Conservation (phyloP, 92 coral and sea anemone species). For the Phenganax subtilis region DNA sequence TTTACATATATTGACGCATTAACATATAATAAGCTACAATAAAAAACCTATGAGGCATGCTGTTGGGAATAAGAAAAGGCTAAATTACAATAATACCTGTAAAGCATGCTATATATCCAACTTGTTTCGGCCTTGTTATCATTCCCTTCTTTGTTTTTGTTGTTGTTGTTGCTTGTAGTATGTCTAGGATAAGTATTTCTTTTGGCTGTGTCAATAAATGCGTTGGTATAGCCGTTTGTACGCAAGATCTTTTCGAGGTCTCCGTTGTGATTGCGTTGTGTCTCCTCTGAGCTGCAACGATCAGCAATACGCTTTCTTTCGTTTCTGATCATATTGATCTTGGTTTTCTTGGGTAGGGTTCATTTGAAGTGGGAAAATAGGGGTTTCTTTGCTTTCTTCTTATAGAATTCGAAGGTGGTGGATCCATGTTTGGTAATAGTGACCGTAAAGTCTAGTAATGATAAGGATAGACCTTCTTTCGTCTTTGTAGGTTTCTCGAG, state of each 20-base stretch:
- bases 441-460: slow-evolving; percentile 37
- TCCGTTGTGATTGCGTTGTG: slow-evolving; percentile 8
- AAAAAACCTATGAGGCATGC: too few relatives aligned
- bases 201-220: slow-evolving; percentile 25
- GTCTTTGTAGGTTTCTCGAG: slow-evolving; percentile 30
- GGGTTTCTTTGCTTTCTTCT: slow-evolving; percentile 37
- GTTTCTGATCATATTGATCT: slow-evolving; percentile 39
- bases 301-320: slow-evolving; percentile 38
- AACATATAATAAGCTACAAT: too few relatives aligned
- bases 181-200: not conserved
- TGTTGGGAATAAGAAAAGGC: too few relatives aligned
- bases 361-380: slow-evolving; percentile 24
- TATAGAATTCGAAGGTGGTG: slow-evolving; percentile 24
- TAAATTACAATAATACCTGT: too few relatives aligned
- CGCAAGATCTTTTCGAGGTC: slow-evolving; percentile 15
- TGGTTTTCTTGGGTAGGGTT: slow-evolving; percentile 22
- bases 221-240: slow-evolving; percentile 11
- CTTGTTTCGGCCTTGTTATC: not conserved
- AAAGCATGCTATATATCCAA: slow-evolving; percentile 5
- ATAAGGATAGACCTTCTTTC: slow-evolving; percentile 31
- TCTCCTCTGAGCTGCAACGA: slow-evolving; percentile 20
- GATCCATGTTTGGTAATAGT: slow-evolving; percentile 12
- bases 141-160: too few relatives aligned
- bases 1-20: too few relatives aligned
- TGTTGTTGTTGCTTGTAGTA: not conserved